Evolutionary conservation across 1,140 invertebrate species (phyloP).

Genomic region (Drosophila lini): DNA sequence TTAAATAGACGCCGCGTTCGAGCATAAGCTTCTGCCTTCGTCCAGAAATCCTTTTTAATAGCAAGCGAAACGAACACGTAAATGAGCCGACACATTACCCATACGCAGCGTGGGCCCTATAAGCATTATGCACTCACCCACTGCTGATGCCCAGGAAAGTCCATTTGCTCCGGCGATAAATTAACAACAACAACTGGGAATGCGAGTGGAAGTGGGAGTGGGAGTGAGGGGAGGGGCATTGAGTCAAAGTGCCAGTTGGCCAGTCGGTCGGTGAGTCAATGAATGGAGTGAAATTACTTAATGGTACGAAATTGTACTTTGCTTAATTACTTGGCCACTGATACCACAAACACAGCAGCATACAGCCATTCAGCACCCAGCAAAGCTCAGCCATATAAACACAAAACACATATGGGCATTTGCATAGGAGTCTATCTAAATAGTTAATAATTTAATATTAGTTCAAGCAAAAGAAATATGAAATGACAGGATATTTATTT

Average conservation of each 20-base stretch:
- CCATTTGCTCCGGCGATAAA: conserved; percentile 72
- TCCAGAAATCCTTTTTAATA: conserved; percentile 70
- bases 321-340: conserved; percentile 82
- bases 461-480: no score
- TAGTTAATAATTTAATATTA: no score
- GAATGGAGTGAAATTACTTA: conserved; percentile 82
- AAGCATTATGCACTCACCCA: conserved; percentile 40
- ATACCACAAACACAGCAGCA: conserved; percentile 43
- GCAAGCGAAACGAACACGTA: conserved; percentile 62
- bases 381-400: conserved; percentile 21
- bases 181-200: conserved; percentile 59
- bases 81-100: conserved; percentile 64
- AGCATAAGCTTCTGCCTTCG: conserved; percentile 47
- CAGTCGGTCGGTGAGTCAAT: conserved; percentile 63
- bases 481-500: no score
- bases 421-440: neutral
- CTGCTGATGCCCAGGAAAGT: conserved; percentile 51
- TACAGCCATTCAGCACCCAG: conserved; percentile 18
- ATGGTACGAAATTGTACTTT: conserved; percentile 83
- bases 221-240: neutral
- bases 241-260: conserved; percentile 51
- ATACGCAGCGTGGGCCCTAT: conserved; percentile 52
- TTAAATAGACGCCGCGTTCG: conserved; percentile 50
- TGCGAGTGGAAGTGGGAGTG: neutral
- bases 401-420: conserved; percentile 9